Evolutionary conservation across 1,140 invertebrate species (phyloP), one percentile per base, ranked within the genome.

Genomic region (Mercenaria mercenaria): DNA sequence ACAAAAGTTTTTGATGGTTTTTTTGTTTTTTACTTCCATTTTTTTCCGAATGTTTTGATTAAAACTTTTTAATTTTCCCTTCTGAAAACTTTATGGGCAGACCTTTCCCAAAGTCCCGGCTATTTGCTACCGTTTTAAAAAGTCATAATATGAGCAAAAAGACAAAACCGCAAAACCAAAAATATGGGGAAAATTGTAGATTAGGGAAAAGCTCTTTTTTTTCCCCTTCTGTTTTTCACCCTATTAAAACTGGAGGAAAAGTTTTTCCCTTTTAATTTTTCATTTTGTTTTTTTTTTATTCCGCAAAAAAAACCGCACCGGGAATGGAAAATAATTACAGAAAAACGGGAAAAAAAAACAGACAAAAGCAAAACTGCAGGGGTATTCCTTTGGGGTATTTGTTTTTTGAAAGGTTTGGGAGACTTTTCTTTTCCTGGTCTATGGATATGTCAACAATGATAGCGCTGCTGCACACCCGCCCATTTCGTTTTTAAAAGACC

Each of bases 361-460:
- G 67, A n/a, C 69, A 67, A 6, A 89, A 69, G 41, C 88, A 83
- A 50, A 89, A 64, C 29, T 50, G 8, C 77, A 88, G 15, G 15
- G 88, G 80, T 18, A 83, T 26, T 29, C 43, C 43, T n/a, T 34
- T 4, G 88, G 88, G 1, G 29, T 34, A 15, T 83, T 89, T n/a
- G 83, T 80, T 47, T 32, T 74, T 23, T 74, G 69, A 37, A 89
- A 56, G 0, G 88, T 80, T 29, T 76, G 64, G 41, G 69, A 79
- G 15, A 89, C 88, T 37, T 89, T 89, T 26, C 80, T 74, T 34
- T 61, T 83, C 32, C 88, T 47, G n/a, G 43, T 89, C 88, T n/a
- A 89, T 50, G 18, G 80, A 89, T 50, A 89, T 84, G 0, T 29
- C n/a, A 84, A 29, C 37, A 89, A 41, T 0, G 80, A 64, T 39